Base-by-base conservation (phyloP, 2,888 invertebrate genomes). In the Amphipyra berbera region DNA sequence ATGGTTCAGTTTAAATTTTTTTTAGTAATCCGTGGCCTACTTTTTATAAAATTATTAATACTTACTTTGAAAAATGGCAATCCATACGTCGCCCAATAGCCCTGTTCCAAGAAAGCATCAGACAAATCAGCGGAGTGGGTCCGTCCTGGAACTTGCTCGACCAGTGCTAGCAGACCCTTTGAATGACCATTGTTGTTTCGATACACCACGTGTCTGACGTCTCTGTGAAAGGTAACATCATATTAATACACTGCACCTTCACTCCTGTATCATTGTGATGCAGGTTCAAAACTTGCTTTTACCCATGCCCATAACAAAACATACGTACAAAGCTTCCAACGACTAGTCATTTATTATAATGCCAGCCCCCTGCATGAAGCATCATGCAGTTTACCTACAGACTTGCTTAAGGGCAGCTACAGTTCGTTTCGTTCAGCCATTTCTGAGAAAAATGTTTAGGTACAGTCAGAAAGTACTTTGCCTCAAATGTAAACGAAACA, bases 131-230 rank as follows among this genome's bases (percentile, higher is more conserved):
- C 95, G 4, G 95, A 95, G 68, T 95, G 95, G 0, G 96, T 95
- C n/a, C 95, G 88, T 0, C 96, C 96, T 0, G 97, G 97, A 35
- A 97, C 92, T 82, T 98, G 98, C 87, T 99, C 98, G 2, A 97
- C 92, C 42, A 98, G 95, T 95, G 97, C 97, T 8, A 96, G 87
- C 53, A 96, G 84, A 0, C 95, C 95, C 61, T 90, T 92, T 13
- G 85, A 84, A 54, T 85, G 89, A 0, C 88, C 85, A n/a, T 79
- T 82, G 76, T 85, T 85, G n/a, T 84, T 82, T 1, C 89, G 89
- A 68, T 91, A 91, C 1, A 91, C 87, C n/a, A 91, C 86, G 68
- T 94, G 94, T 49, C 87, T 89, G 12, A 91, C 87, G 56, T 90
- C 87, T 55, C 93, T 94, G 83, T 2, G 71, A 64, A 14, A 57